These are phyloP conservation scores for Leistus spinibarbis DNA, from an alignment of 2,888 invertebrate genomes.

Conservation along the genomic window DNA sequence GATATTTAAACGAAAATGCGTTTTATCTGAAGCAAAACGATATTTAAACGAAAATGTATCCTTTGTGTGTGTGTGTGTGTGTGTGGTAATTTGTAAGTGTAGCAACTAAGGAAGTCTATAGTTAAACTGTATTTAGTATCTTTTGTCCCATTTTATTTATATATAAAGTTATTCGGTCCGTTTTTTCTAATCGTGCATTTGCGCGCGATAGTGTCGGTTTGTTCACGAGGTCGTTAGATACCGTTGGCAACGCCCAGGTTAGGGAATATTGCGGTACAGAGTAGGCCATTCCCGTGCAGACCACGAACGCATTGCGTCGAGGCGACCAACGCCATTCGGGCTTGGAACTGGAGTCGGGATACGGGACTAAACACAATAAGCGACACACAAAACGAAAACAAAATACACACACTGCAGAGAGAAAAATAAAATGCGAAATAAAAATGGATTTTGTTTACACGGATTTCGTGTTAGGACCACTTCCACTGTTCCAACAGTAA, in stretches of 20 bases:
- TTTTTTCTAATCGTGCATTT: neutral
- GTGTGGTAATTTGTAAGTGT: neutral
- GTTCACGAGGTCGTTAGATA: slow-evolving; percentile 3
- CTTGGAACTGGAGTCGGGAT: neutral
- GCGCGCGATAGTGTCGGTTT: neutral
- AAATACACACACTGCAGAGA: neutral
- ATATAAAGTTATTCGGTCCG: neutral
- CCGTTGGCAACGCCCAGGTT: neutral
- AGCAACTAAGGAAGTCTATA: neutral
- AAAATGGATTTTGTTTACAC: neutral
- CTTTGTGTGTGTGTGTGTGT: neutral
- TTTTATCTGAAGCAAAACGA: too few relatives aligned
- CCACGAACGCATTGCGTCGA: slow-evolving; percentile 5
- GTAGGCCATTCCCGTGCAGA: neutral
- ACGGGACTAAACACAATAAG: neutral
- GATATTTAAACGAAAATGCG: neutral
- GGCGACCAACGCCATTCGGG: neutral
- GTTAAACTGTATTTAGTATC: neutral
- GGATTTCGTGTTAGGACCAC: neutral
- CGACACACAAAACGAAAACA: neutral
- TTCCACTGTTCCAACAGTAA: neutral
- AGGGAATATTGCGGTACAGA: slow-evolving; percentile 3
- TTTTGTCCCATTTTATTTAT: neutral
- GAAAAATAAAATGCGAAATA: neutral
- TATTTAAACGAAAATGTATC: neutral